Conservation (phyloP, 1,140 invertebrate species). For the Drosophila parvula region DNA sequence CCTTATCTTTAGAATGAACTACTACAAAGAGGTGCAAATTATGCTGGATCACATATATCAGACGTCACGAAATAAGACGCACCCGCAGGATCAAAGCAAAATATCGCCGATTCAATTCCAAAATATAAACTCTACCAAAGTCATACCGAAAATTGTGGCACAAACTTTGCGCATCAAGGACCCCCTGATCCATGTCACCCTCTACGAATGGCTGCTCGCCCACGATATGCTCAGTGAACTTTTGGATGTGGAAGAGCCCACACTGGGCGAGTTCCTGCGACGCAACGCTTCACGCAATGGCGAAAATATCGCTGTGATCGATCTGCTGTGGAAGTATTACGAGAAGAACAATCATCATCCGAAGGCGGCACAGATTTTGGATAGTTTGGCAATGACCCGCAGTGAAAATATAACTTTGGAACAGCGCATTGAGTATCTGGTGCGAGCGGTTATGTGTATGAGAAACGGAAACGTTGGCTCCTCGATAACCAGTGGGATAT, state of each 20-base stretch:
- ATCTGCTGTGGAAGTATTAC: constrained; percentile 98
- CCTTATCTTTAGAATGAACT: constrained; percentile 87
- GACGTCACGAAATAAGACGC: constrained; percentile 75
- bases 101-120: neutral
- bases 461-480: constrained; percentile 92
- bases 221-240: constrained; percentile 89
- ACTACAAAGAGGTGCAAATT: constrained; percentile 93
- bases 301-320: constrained; percentile 88
- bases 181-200: constrained; percentile 94
- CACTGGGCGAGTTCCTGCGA: constrained; percentile 92
- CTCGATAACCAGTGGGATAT: constrained; percentile 91
- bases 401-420: constrained; percentile 87
- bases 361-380: constrained; percentile 95
- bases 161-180: constrained; percentile 88
- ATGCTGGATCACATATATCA: constrained; percentile 92
- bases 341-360: constrained; percentile 96
- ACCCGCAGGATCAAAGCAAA: constrained; percentile 25
- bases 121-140: constrained; percentile 3
- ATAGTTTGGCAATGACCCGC: constrained; percentile 92
- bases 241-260: constrained; percentile 90
- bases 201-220: constrained; percentile 97
- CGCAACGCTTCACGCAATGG: constrained; percentile 85
- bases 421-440: constrained; percentile 94
- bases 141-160: constrained; percentile 84
- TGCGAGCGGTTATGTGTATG: constrained; percentile 97